Base-by-base conservation (phyloP, 2,113 vertebrate genomes). In the Mesoclemmys tuberculata region DNA sequence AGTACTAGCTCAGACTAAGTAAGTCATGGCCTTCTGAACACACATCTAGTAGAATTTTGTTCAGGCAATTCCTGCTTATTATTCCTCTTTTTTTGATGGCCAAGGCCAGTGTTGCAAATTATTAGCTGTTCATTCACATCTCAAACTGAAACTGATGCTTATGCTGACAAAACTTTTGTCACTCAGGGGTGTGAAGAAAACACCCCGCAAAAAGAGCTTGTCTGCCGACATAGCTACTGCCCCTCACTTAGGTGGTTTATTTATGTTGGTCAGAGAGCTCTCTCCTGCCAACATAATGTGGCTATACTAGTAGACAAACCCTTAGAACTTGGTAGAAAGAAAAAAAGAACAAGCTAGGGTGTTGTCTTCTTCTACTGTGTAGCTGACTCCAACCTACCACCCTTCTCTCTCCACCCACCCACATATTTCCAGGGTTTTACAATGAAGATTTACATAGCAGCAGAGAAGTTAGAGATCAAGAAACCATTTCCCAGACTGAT, bases 81-180 rank as follows among this genome's bases (percentile, higher is more conserved):
- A 29, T 78, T 95, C 41, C 82, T 22, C 55, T 85, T 61, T 35
- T n/a, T 84, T 93, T 86, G 5, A 68, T 54, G 89, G 75, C 71
- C 90, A 92, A 92, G 84, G 78, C 14, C 16, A 90, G 44, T 19
- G 80, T 54, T 78, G 64, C 16, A 88, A 82, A n/a, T 46, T 92
- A 92, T 94, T 94, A 94, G 80, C 38, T 83, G 2, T 56, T 95
- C 71, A 52, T 80, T 55, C 71, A 52, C 49, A 93, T 89, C 80
- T 85, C 88, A 92, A 93, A 24, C 1, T 49, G 12, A 51, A 51
- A 16, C 92, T 90, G 27, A 27, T 58, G 56, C 10, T 26, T 58
- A 58, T n/a, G 3, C 5, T 68, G 84, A 56, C 49, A 83, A 82
- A 79, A 44, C 7, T 1, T 0, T 82, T 93, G 51, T 52, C 14